Evolutionary conservation across 2,113 vertebrate species (phyloP).

Genomic region (Epinephelus fuscoguttatus): DNA sequence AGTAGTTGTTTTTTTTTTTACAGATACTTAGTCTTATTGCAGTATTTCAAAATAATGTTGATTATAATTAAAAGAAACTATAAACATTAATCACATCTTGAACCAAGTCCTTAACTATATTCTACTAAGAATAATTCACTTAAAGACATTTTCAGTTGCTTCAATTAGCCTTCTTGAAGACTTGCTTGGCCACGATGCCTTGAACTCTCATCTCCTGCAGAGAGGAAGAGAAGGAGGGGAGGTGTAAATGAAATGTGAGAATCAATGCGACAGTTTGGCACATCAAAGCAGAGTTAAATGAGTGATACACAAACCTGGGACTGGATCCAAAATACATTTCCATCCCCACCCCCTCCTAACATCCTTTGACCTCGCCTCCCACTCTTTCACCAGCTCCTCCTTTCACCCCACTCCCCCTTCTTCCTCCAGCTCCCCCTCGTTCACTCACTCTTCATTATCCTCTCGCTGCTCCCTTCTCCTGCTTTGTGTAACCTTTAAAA

Average conservation of each 20-base stretch:
- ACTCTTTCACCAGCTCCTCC: constrained; percentile 14
- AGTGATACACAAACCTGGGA: constrained; percentile 26
- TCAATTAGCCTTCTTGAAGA: constrained; percentile 91
- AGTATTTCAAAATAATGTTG: constrained; percentile 1
- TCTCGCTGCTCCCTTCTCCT: constrained; percentile 16
- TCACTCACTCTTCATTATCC: constrained; percentile 36
- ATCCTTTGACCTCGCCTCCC: constrained; percentile 48
- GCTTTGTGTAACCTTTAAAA: constrained; percentile 54
- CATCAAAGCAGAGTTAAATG: constrained; percentile 37
- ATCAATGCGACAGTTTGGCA: constrained; percentile 37
- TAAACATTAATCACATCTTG: constrained; percentile 27
- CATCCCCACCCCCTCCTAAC: not conserved
- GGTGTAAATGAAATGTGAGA: constrained; percentile 5
- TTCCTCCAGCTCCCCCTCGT: not conserved
- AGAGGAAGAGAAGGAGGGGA: not conserved
- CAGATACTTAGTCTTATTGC: constrained; percentile 21
- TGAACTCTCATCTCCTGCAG: constrained; percentile 91
- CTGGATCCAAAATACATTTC: constrained; percentile 32
- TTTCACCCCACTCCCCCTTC: not conserved
- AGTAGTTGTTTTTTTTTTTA: not conserved
- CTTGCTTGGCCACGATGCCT: constrained; percentile 88
- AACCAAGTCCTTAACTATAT: constrained; percentile 16
- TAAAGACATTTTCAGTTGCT: not conserved
- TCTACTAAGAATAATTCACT: constrained; percentile 12
- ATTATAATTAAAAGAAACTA: constrained; percentile 52